Conservation (phyloP, 2,888 invertebrate genomes). For the Trilocha varians region DNA sequence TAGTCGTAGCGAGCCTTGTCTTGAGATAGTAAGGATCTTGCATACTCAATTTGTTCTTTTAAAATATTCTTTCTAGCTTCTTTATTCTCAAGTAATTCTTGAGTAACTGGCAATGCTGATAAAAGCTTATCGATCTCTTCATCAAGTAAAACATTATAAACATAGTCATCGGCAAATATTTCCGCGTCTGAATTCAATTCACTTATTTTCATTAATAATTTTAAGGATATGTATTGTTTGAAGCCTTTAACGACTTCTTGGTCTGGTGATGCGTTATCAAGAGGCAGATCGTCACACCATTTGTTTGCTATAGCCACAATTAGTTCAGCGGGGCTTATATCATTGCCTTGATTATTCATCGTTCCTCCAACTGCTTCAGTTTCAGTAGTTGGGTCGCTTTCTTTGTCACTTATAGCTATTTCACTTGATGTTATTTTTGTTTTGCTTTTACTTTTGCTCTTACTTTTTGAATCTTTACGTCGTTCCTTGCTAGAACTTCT, state of each 20-base stretch:
- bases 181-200: constrained; percentile 36
- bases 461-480: constrained; percentile 12
- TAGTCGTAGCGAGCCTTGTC: constrained; percentile 33
- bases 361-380: constrained; percentile 11
- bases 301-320: constrained; percentile 33
- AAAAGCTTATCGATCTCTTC: constrained; percentile 33
- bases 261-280: constrained; percentile 18
- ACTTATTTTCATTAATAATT: constrained; percentile 40
- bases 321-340: constrained; percentile 32
- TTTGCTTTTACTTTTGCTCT: constrained; percentile 11
- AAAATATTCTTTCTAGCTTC: constrained; percentile 26
- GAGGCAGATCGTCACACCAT: constrained; percentile 41
- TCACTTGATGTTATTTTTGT: constrained; percentile 23
- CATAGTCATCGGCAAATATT: constrained; percentile 29
- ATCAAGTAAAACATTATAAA: constrained; percentile 32
- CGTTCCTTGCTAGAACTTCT: constrained; percentile 21
- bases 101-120: constrained; percentile 20
- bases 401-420: constrained; percentile 8
- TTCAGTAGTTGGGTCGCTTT: neutral
- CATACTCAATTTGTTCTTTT: constrained; percentile 23
- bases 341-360: constrained; percentile 8
- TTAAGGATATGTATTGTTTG: constrained; percentile 29
- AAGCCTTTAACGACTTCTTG: constrained; percentile 20
- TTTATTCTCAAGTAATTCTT: constrained; percentile 23
- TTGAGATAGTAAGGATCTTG: constrained; percentile 32